Evolutionary conservation across 2,888 invertebrate species (phyloP).

Genomic region (Dynastes hyllus): DNA sequence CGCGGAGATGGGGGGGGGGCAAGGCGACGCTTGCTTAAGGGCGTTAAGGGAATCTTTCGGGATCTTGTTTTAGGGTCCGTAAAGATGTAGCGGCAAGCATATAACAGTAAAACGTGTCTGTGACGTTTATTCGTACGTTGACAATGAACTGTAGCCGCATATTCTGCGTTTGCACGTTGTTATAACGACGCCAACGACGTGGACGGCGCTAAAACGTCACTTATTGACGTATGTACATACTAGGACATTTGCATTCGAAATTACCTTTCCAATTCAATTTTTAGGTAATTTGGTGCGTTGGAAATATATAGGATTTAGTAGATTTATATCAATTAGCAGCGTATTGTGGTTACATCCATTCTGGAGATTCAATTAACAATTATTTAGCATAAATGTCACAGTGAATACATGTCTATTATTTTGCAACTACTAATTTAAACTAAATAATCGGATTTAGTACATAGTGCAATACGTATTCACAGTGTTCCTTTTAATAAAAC

Average conservation of each 20-base stretch:
- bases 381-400: too few species aligned
- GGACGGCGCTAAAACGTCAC: not conserved
- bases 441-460: too few species aligned
- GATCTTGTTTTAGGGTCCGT: constrained; percentile 32
- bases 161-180: constrained; percentile 3
- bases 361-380: too few species aligned
- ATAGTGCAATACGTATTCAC: too few species aligned
- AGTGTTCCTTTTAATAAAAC: too few species aligned
- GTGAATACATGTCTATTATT: too few species aligned
- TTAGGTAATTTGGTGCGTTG: too few species aligned
- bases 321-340: too few species aligned
- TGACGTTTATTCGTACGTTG: constrained; percentile 7
- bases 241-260: not conserved
- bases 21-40: not conserved
- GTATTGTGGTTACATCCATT: too few species aligned
- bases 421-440: too few species aligned
- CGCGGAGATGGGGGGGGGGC: not conserved
- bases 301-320: too few species aligned
- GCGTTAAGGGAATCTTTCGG: constrained; percentile 21
- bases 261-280: too few species aligned
- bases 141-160: not conserved
- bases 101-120: constrained; percentile 28
- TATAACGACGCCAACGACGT: not conserved
- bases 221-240: not conserved
- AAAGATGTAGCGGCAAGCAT: constrained; percentile 20